Conservation (phyloP, 2,113 vertebrate species). For the Perca fluviatilis region DNA sequence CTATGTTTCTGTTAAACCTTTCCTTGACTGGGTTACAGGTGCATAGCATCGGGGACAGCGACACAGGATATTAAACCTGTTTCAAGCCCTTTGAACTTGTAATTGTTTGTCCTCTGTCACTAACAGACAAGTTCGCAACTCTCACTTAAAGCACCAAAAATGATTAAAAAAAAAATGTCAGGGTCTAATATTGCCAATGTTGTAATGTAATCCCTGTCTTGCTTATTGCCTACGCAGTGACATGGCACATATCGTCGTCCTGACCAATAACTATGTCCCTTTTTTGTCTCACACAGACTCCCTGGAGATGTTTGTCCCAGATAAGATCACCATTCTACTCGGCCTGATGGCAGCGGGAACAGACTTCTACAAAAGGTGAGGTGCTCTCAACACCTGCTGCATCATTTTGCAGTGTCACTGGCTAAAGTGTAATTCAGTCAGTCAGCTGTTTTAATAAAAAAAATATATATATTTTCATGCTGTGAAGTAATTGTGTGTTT, state of each 20-base stretch:
- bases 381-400: background rate
- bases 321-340: constrained; percentile 76
- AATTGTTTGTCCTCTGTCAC: too few species aligned
- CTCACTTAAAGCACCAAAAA: too few species aligned
- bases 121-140: too few species aligned
- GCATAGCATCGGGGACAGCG: too few species aligned
- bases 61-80: too few species aligned
- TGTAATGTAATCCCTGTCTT: constrained; percentile 58
- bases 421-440: background rate
- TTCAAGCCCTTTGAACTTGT: too few species aligned
- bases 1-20: too few species aligned
- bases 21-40: too few species aligned
- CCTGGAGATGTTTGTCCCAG: constrained; percentile 65
- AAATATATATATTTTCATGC: background rate
- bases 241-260: background rate
- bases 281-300: constrained; percentile 67
- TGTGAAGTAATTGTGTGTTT: background rate
- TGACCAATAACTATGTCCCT: background rate
- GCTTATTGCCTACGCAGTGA: constrained; percentile 35
- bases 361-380: constrained; percentile 76
- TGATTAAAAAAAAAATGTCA: too few species aligned
- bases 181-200: too few species aligned
- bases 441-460: background rate
- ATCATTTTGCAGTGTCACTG: background rate
- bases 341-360: constrained; percentile 74